Percentiles rank a stretch among this genome's conserved stretches.
These are phyloP conservation scores for Labroides dimidiatus DNA, from an alignment of 2,797 vertebrate genomes.

Conservation along the genomic window DNA sequence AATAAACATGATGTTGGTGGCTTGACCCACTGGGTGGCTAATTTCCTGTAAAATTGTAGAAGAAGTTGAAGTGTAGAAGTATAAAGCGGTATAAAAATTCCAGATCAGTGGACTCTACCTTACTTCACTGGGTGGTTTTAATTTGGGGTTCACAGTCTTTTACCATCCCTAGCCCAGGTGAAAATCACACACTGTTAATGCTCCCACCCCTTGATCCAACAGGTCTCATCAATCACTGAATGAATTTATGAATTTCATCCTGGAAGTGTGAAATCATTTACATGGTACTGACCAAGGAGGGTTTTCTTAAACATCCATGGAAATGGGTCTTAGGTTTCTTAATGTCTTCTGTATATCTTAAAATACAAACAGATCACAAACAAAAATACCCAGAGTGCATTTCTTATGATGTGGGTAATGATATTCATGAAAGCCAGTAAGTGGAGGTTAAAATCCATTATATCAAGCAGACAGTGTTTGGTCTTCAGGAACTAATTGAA, in stretches of 20 bases:
- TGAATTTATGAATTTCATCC: slow-evolving; percentile 26
- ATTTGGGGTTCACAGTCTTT: background rate
- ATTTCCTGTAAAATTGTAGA: background rate
- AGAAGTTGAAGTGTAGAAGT: no score
- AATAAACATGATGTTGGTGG: background rate
- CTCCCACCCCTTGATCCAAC: slow-evolving; percentile 18
- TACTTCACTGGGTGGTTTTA: background rate
- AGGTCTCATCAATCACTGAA: slow-evolving; percentile 31
- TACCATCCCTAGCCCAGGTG: slow-evolving; percentile 10
- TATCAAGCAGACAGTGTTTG: slow-evolving; percentile 52
- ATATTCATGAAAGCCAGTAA: slow-evolving; percentile 67
- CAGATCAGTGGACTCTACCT: background rate
- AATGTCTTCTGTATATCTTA: slow-evolving; percentile 2
- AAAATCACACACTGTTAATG: slow-evolving; percentile 2
- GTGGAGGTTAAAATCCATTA: slow-evolving; percentile 64
- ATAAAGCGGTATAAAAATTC: no score
- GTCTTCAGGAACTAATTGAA: slow-evolving; percentile 64
- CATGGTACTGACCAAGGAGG: background rate
- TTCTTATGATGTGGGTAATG: slow-evolving; percentile 67
- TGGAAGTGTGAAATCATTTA: slow-evolving; percentile 10
- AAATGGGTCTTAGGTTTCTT: background rate
- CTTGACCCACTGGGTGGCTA: background rate
- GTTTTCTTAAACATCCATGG: background rate
- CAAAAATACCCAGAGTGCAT: slow-evolving; percentile 24
- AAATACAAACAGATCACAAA: slow-evolving; percentile 5